phyloP scores from a whole-genome alignment of 2,888 invertebrate genomes.

The Branchellion lobata region DNA sequence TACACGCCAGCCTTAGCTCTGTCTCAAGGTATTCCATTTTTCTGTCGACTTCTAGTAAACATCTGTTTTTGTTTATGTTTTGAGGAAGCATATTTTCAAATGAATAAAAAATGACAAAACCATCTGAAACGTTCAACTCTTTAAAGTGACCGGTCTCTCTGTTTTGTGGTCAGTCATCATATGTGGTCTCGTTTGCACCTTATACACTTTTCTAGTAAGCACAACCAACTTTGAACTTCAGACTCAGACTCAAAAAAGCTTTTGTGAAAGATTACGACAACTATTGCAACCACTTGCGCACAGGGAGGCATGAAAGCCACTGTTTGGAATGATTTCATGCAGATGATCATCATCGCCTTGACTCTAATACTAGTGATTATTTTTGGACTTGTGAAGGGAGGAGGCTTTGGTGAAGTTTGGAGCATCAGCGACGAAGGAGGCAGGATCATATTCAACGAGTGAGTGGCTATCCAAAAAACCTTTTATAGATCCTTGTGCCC shows the following conservation, averaged over 20 bases:
- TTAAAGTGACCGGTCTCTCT: slow-evolving; percentile 30
- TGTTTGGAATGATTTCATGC: slow-evolving; percentile 59
- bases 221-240: background rate
- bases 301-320: slow-evolving; percentile 43
- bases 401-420: slow-evolving; percentile 45
- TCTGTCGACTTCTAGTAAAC: too few species aligned
- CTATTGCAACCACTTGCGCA: too few species aligned
- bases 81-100: background rate
- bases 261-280: too few species aligned
- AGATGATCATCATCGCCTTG: slow-evolving; percentile 57
- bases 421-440: slow-evolving; percentile 44
- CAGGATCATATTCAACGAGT: slow-evolving; percentile 48
- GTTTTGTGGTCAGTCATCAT: background rate
- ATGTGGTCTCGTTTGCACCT: slow-evolving; percentile 38
- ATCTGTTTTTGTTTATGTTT: too few species aligned
- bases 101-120: too few species aligned
- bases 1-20: slow-evolving; percentile 85
- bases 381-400: slow-evolving; percentile 49
- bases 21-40: slow-evolving; percentile 61
- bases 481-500: background rate
- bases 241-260: too few species aligned
- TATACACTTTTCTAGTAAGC: slow-evolving; percentile 32
- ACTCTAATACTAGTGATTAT: slow-evolving; percentile 55
- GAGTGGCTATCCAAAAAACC: background rate
- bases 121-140: background rate